Evolutionary conservation across 2,888 invertebrate genomes (phyloP).

Genomic region (Nomada flava): DNA sequence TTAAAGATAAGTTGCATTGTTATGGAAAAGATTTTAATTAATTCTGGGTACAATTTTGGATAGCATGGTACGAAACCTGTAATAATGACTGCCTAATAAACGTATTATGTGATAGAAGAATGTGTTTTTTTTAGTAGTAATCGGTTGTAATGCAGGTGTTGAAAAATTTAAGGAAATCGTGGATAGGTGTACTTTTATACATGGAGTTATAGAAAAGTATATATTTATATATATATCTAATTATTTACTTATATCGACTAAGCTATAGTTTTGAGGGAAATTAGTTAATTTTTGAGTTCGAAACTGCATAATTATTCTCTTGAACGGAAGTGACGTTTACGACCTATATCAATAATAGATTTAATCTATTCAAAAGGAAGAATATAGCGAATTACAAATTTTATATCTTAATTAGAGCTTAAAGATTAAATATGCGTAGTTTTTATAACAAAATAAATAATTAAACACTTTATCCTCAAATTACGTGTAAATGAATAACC

Average conservation of each 20-base stretch:
- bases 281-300: not conserved
- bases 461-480: not conserved
- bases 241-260: slow-evolving; percentile 7
- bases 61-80: slow-evolving; percentile 52
- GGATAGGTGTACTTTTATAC: not conserved
- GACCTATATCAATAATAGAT: not conserved
- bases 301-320: not conserved
- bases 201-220: not conserved
- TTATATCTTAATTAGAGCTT: not conserved
- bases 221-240: not conserved
- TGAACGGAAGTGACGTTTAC: slow-evolving; percentile 39
- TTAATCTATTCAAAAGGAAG: not conserved
- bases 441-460: not conserved
- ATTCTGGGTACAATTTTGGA: slow-evolving; percentile 14
- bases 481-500: not conserved
- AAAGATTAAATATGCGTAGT: not conserved
- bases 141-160: no score
- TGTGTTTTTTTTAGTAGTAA: not conserved
- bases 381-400: not conserved
- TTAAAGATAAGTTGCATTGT: slow-evolving; percentile 31
- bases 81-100: slow-evolving; percentile 68
- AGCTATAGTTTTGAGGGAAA: not conserved
- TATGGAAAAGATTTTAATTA: slow-evolving; percentile 33
- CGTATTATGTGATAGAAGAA: slow-evolving; percentile 47
- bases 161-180: no score